Base-by-base conservation (phyloP, 2,797 vertebrate genomes). In the Oophaga sylvatica region DNA sequence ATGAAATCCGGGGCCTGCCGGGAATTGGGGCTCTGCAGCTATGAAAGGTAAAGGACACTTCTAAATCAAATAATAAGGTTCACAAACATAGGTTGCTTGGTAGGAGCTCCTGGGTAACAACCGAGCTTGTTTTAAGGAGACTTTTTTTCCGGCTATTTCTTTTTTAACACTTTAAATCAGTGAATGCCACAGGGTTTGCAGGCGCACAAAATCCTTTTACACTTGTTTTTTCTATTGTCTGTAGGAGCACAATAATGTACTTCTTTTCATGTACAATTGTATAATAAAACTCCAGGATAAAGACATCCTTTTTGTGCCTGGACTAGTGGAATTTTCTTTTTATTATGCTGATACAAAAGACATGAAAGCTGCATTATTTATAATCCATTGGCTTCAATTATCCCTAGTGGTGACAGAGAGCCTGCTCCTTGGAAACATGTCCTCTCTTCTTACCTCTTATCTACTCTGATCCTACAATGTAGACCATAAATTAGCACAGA, bases 1-100 rank as follows among this genome's bases (percentile, higher is more conserved):
- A 83, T 68, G 63, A 83, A 71, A 83, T 83, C 81, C 67, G 53
- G 29, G 11, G 65, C 19, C 81, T 70, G 41, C 13, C 48, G 81
- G 81, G 81, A 53, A 56, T 83, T 70, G 48, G 67, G 65, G 48
- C 65, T 83, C 70, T 83, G 65, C 81, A 70, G 81, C 81, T 83
- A 83, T 71, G 62, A 83, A 83, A 53, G 81, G 67, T 83, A 68
- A 71, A 83, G 81, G 81, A 83, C 81, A 83, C 65, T 67, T 83
- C 48, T 83, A 83, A 70, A 70, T 67, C 81, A 83, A 68, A 83
- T 70, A 83, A 83, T 83, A 71, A 83, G 63, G 81, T 70, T 83
- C 81, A 83, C 81, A 70, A 57, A 65, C 80, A 81, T 81, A 67
- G 80, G 80, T 67, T 81, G 80, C 80, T 29, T 81, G 80, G 60